Conservation (phyloP, 1,140 invertebrate genomes). For the Acyrthosiphon pisum region DNA sequence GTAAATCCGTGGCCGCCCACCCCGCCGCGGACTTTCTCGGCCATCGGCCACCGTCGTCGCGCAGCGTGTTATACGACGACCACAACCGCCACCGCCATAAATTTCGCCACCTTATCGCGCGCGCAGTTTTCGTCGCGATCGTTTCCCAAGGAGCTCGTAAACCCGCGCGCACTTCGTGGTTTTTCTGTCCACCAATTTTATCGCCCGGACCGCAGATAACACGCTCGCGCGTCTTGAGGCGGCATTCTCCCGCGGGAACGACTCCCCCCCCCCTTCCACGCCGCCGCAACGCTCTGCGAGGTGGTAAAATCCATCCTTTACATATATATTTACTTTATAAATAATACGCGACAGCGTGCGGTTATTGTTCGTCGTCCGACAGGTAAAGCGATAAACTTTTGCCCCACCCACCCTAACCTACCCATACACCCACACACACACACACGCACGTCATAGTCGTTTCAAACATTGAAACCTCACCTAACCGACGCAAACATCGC, state of each 20-base stretch:
- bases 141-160: constrained; percentile 53
- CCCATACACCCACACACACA: too few species aligned
- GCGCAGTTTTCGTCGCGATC: constrained; percentile 22
- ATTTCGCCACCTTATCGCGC: constrained; percentile 48
- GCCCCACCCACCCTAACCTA: too few species aligned
- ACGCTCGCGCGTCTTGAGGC: background rate
- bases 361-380: background rate
- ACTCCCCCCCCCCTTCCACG: background rate
- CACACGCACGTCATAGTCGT: background rate
- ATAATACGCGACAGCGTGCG: background rate
- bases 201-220: constrained; percentile 30
- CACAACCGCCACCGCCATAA: background rate
- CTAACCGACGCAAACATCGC: background rate
- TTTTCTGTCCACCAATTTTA: constrained; percentile 34
- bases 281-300: background rate
- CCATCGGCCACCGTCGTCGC: background rate
- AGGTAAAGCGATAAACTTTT: constrained; percentile 25
- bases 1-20: too few species aligned
- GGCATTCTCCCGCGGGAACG: background rate
- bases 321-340: background rate
- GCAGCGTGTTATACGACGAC: background rate
- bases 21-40: background rate
- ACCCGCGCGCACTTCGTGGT: background rate
- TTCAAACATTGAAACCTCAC: background rate
- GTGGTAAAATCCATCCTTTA: background rate